Evolutionary conservation across 1,140 invertebrate genomes (phyloP).

Genomic region (Drosophila busckii): DNA sequence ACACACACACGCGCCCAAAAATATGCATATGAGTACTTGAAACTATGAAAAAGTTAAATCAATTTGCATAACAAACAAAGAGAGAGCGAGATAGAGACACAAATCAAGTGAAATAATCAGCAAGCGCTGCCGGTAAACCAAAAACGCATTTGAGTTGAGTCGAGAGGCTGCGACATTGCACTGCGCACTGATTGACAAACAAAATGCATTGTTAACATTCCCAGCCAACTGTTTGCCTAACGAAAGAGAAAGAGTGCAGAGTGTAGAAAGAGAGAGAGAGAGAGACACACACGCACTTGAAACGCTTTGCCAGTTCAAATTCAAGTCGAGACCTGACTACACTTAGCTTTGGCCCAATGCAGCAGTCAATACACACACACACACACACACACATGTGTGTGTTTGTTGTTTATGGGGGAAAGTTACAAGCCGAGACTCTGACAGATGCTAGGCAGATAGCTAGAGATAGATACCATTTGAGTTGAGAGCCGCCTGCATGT

Average conservation of each 20-base stretch:
- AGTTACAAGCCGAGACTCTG: slow-evolving; percentile 63
- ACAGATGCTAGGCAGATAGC: slow-evolving; percentile 63
- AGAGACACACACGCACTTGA: slow-evolving; percentile 26
- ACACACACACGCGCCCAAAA: slow-evolving; percentile 10
- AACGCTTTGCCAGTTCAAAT: too few species aligned
- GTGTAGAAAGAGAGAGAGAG: slow-evolving; percentile 1
- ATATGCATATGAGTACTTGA: slow-evolving; percentile 7
- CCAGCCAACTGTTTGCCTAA: slow-evolving; percentile 25
- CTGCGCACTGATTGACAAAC: slow-evolving; percentile 50
- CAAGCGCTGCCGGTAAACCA: slow-evolving; percentile 15
- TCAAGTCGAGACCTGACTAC: not conserved
- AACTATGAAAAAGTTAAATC: slow-evolving; percentile 51
- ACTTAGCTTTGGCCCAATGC: slow-evolving; percentile 34
- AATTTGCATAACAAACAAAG: slow-evolving; percentile 64
- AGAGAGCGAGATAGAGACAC: too few species aligned
- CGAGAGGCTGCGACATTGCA: slow-evolving; percentile 31
- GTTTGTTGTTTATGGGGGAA: slow-evolving; percentile 64
- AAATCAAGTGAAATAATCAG: slow-evolving; percentile 69
- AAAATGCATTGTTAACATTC: slow-evolving; percentile 64
- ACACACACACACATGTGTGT: slow-evolving; percentile 36
- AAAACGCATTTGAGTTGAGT: slow-evolving; percentile 13
- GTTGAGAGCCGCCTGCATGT: slow-evolving; percentile 48
- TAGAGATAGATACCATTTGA: slow-evolving; percentile 33
- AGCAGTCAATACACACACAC: slow-evolving; percentile 55
- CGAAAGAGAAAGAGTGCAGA: slow-evolving; percentile 17